phyloP scores from a whole-genome alignment of 2,797 vertebrate species.

The Pseudochromis fuscus region DNA sequence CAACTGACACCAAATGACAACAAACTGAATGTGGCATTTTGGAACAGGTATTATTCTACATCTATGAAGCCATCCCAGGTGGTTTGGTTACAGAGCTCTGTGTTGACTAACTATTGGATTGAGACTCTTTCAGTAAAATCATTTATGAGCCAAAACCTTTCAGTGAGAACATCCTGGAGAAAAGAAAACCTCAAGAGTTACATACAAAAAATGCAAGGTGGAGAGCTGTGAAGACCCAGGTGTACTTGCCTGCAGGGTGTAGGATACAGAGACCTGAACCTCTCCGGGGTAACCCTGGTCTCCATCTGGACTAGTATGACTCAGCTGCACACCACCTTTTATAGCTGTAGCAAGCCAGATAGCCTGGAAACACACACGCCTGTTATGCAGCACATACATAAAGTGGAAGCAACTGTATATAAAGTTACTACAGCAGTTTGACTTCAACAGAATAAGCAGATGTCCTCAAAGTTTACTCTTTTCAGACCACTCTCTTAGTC shows the following conservation, averaged over 20 bases:
- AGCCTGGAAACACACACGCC: constrained; percentile 51
- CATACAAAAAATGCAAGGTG: neutral
- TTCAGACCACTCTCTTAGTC: too few species aligned
- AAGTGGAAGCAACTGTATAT: too few species aligned
- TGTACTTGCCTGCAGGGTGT: constrained; percentile 83
- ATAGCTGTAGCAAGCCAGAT: constrained; percentile 79
- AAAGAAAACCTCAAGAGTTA: neutral
- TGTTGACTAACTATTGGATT: too few species aligned
- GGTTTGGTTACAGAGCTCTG: neutral
- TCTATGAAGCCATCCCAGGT: neutral
- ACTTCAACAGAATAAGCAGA: too few species aligned
- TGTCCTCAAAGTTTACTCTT: too few species aligned
- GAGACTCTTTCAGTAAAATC: too few species aligned
- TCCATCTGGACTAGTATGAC: constrained; percentile 88
- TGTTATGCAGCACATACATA: neutral
- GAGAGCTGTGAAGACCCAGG: neutral
- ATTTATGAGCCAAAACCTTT: too few species aligned
- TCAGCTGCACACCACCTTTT: constrained; percentile 87
- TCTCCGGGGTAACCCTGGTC: constrained; percentile 96
- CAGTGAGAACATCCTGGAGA: neutral
- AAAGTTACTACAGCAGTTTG: too few species aligned
- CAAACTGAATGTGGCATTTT: neutral
- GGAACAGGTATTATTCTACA: neutral
- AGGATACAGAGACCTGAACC: constrained; percentile 89
- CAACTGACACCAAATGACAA: too few species aligned